Percentiles rank a stretch among this genome's conserved stretches.
phyloP scores from a whole-genome alignment of 2,888 invertebrate genomes.

The Nemoura dubitans region DNA sequence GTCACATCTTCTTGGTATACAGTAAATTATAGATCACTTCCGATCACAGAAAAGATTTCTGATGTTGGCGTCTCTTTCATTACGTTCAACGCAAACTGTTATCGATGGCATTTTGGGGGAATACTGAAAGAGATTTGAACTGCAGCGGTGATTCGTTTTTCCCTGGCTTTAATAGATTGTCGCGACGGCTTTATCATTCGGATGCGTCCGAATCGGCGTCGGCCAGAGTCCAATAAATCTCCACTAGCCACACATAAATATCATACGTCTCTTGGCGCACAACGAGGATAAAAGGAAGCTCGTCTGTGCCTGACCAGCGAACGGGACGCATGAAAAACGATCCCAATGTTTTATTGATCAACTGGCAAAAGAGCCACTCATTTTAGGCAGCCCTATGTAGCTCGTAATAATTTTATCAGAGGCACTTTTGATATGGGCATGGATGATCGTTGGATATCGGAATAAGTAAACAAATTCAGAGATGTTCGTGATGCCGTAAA shows the following conservation, averaged over 20 bases:
- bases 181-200: background rate
- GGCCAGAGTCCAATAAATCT: background rate
- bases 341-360: background rate
- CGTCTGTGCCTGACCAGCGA: no score
- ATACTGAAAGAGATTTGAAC: conserved; percentile 27
- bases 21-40: background rate
- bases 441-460: no score
- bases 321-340: background rate
- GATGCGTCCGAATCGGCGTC: background rate
- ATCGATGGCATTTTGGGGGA: conserved; percentile 17
- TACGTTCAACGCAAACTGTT: background rate
- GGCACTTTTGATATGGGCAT: no score
- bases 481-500: no score
- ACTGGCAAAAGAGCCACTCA: no score
- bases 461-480: no score
- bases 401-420: no score
- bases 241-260: background rate
- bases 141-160: conserved; percentile 32
- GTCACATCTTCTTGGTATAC: background rate
- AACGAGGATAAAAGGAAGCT: background rate
- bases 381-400: no score
- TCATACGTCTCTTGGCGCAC: background rate
- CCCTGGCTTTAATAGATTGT: conserved; percentile 13
- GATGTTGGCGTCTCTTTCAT: background rate
- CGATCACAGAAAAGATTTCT: background rate